phyloP scores from a whole-genome alignment of 2,797 vertebrate genomes.

The Fundulus diaphanus region DNA sequence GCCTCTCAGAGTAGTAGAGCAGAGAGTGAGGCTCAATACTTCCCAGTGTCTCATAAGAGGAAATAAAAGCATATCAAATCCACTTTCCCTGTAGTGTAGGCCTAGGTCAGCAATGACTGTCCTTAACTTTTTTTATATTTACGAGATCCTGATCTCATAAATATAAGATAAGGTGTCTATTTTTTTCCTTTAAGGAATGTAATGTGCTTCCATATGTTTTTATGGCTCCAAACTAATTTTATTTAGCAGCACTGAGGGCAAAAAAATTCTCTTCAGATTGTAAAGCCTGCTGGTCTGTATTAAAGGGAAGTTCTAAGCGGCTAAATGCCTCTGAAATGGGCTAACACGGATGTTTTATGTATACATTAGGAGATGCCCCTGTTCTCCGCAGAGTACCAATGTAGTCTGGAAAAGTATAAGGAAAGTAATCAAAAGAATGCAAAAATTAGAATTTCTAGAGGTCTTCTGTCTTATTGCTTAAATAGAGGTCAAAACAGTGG shows the following conservation, averaged over 20 bases:
- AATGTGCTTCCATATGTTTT: too few species aligned
- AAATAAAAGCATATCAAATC: too few species aligned
- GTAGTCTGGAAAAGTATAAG: background rate
- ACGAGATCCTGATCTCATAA: too few species aligned
- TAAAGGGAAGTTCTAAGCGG: background rate
- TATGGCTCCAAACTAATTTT: background rate
- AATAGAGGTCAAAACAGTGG: background rate
- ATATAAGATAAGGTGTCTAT: too few species aligned
- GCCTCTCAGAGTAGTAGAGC: too few species aligned
- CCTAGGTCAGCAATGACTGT: too few species aligned
- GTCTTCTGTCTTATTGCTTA: background rate
- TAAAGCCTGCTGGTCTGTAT: background rate
- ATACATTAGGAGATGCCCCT: background rate
- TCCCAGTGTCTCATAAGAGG: too few species aligned
- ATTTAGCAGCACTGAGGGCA: background rate
- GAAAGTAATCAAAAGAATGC: background rate
- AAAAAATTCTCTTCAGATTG: background rate
- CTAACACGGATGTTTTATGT: background rate
- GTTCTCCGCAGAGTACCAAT: background rate
- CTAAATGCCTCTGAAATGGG: background rate
- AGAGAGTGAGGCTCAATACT: too few species aligned
- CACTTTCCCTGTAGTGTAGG: too few species aligned
- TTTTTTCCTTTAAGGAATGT: too few species aligned
- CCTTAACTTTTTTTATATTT: too few species aligned
- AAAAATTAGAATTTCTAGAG: background rate